These are phyloP conservation scores for Oceanites oceanicus DNA, from an alignment of 2,113 vertebrate genomes.

Conservation along the genomic window DNA sequence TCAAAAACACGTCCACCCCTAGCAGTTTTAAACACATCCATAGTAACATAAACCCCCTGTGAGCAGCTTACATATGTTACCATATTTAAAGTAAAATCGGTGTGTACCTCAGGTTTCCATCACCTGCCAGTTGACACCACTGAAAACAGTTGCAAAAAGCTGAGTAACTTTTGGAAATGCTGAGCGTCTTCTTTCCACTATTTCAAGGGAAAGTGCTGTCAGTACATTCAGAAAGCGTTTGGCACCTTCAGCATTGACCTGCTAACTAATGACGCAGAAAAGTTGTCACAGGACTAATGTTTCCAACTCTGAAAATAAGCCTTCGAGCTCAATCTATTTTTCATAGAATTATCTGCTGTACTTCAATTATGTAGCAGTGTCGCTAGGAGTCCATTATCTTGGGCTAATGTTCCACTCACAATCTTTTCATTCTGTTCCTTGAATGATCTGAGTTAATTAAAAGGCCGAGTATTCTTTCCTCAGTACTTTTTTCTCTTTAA, in stretches of 20 bases:
- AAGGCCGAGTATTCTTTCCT: not conserved
- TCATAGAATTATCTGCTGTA: not conserved
- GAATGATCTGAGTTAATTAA: constrained; percentile 6
- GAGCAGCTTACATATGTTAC: not conserved
- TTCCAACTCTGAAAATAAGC: not conserved
- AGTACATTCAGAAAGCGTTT: not conserved
- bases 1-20: not conserved
- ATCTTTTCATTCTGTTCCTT: not conserved
- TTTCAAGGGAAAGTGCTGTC: not conserved
- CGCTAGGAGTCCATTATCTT: not conserved
- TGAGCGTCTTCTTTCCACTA: not conserved
- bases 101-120: not conserved
- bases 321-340: not conserved
- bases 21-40: not conserved
- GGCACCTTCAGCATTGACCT: not conserved
- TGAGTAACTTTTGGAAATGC: not conserved
- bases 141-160: not conserved
- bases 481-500: not conserved
- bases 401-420: not conserved
- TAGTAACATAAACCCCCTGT: not conserved
- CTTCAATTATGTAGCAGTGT: not conserved
- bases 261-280: not conserved
- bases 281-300: not conserved
- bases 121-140: not conserved
- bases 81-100: not conserved